phyloP scores from a whole-genome alignment of 2,888 invertebrate genomes.

The Ormyrus pomaceus region DNA sequence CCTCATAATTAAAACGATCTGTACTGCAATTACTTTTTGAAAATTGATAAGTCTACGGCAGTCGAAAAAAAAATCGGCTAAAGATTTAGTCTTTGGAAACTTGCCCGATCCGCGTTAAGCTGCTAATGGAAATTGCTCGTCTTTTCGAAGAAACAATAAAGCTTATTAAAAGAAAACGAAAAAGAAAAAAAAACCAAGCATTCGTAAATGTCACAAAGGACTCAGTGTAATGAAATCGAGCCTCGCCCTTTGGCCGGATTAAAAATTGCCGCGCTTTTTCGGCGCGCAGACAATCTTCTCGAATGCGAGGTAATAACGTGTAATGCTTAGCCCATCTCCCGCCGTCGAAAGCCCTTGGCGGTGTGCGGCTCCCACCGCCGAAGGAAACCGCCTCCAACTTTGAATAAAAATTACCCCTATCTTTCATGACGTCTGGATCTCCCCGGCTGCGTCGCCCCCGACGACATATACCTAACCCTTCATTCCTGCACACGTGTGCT shows the following conservation, averaged over 20 bases:
- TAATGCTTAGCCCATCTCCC: constrained; percentile 18
- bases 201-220: background rate
- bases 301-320: constrained; percentile 42
- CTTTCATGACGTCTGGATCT: constrained; percentile 37
- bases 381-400: constrained; percentile 24
- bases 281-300: constrained; percentile 37
- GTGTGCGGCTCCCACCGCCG: background rate
- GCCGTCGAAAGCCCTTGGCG: no score
- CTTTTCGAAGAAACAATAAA: no score
- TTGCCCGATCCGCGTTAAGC: no score
- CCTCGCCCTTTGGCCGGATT: background rate
- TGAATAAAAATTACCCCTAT: constrained; percentile 50
- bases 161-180: no score
- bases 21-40: no score
- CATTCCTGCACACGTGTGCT: constrained; percentile 36
- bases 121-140: no score
- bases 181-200: no score
- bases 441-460: background rate
- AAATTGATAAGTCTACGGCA: no score
- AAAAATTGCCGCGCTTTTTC: constrained; percentile 40
- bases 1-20: no score
- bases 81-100: no score
- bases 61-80: no score
- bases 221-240: constrained; percentile 20
- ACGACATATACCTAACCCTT: constrained; percentile 44